phyloP scores from a whole-genome alignment of 2,797 vertebrate species.

The Sebastolobus alascanus region DNA sequence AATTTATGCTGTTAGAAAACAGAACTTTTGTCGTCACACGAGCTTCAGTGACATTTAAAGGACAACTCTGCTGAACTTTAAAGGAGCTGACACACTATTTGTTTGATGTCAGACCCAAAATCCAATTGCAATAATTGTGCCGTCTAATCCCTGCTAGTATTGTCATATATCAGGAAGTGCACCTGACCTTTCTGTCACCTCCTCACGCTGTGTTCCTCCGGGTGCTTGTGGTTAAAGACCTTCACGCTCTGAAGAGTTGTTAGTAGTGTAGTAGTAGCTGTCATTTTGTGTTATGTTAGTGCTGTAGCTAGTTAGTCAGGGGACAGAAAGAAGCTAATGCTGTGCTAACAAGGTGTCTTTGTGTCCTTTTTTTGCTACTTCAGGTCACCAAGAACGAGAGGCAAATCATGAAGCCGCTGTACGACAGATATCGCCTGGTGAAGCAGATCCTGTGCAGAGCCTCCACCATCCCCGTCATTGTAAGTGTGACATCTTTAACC shows the following conservation, averaged over 20 bases:
- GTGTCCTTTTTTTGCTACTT: constrained; percentile 11
- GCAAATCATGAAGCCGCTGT: constrained; percentile 96
- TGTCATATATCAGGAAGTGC: constrained; percentile 17
- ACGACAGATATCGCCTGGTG: constrained; percentile 96
- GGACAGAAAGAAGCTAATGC: not conserved
- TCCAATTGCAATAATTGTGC: constrained; percentile 20
- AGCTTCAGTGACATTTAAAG: not conserved
- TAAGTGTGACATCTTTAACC: constrained; percentile 83
- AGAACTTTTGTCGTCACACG: not conserved
- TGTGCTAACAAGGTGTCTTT: constrained; percentile 34
- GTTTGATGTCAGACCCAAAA: constrained; percentile 23
- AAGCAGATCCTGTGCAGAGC: constrained; percentile 97
- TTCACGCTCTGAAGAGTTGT: constrained; percentile 22
- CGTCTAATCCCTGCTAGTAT: constrained; percentile 1
- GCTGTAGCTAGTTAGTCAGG: not conserved
- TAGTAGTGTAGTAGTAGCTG: constrained; percentile 26
- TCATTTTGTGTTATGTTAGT: constrained; percentile 34
- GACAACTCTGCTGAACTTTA: not conserved
- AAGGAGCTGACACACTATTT: not conserved
- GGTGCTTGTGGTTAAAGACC: constrained; percentile 24
- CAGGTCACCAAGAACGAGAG: constrained; percentile 95
- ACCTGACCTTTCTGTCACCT: constrained; percentile 38
- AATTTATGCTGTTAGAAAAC: not conserved
- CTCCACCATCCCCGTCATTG: constrained; percentile 94
- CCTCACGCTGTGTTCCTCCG: not conserved